These are phyloP conservation scores for Drosophila santomea DNA, from an alignment of 1,140 invertebrate species.

Conservation along the genomic window DNA sequence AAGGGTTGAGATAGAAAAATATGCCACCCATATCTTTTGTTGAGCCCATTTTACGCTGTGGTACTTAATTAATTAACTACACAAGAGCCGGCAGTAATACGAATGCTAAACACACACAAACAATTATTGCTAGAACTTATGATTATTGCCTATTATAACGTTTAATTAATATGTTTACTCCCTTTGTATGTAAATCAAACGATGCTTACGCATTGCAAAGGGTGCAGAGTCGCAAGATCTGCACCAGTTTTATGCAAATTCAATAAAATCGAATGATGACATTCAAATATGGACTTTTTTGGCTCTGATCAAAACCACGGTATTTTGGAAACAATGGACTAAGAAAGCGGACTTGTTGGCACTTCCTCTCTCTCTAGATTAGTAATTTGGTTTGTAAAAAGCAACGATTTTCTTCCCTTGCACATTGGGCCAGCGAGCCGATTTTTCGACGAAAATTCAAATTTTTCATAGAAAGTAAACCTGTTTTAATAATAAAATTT, in stretches of 20 bases:
- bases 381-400: no score
- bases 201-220: conserved; percentile 62
- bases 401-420: no score
- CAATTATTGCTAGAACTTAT: conserved; percentile 71
- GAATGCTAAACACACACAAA: conserved; percentile 49
- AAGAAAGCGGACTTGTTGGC: no score
- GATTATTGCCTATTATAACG: conserved; percentile 75
- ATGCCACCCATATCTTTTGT: conserved; percentile 67
- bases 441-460: no score
- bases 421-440: no score
- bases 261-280: conserved; percentile 61
- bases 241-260: conserved; percentile 76
- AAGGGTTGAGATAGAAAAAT: conserved; percentile 23
- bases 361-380: no score
- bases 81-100: conserved; percentile 57
- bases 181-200: conserved; percentile 76
- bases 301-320: no score
- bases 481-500: no score
- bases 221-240: conserved; percentile 44
- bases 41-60: conserved; percentile 68
- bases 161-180: conserved; percentile 75
- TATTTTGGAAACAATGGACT: no score
- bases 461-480: no score
- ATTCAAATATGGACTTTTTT: conserved; percentile 29
- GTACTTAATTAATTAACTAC: conserved; percentile 73